A percentile compares a stretch with the other conserved stretches of the same genome.
Conservation (phyloP, 2,113 vertebrate genomes). For the Paedocypris sp. region DNA sequence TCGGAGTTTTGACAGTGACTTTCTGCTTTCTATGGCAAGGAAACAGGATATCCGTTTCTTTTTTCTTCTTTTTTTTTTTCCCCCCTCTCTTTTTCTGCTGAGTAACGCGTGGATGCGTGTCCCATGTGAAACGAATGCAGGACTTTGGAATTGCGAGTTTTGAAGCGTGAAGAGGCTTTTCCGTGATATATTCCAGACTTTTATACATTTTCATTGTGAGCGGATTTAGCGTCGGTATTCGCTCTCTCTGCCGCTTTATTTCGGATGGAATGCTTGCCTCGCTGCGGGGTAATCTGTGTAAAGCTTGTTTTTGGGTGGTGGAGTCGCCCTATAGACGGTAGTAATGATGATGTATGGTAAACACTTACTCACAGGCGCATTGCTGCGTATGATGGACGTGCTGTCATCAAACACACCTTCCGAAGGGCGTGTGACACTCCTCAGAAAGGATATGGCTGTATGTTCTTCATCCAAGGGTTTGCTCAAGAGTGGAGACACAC, state of each 20-base stretch:
- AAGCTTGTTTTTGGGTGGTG: slow-evolving; percentile 5
- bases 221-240: background rate
- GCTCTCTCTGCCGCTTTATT: background rate
- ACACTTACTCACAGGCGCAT: background rate
- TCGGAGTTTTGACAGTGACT: slow-evolving; percentile 1
- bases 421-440: background rate
- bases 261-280: background rate
- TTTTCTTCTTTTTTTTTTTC: background rate
- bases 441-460: background rate
- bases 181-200: background rate
- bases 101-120: slow-evolving; percentile 3
- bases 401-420: slow-evolving; percentile 2
- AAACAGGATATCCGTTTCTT: slow-evolving; percentile 13
- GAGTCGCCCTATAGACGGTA: background rate
- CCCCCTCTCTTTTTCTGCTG: background rate
- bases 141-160: too few species aligned
- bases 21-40: background rate
- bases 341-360: background rate
- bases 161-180: too few species aligned
- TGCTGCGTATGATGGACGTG: background rate
- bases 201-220: background rate
- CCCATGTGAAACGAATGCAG: background rate
- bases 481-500: background rate
- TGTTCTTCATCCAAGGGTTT: background rate
- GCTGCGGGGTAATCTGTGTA: background rate